Evolutionary conservation across 2,888 invertebrate species (phyloP).

Genomic region (Flexamia atlantica): DNA sequence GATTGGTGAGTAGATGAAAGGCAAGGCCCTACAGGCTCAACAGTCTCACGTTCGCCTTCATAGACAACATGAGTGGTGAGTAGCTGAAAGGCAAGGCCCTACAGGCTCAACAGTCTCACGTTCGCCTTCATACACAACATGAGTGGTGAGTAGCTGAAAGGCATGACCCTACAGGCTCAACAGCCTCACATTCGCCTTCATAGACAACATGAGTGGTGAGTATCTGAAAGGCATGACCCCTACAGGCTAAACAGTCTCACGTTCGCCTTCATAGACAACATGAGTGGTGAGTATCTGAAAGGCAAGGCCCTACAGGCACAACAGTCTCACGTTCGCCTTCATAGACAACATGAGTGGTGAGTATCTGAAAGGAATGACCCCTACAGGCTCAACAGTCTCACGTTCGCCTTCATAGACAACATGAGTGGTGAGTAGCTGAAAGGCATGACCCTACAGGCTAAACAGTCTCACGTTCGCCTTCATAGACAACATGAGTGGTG

Average conservation of each 20-base stretch:
- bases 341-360: too few species aligned
- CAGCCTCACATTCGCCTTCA: neutral
- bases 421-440: too few species aligned
- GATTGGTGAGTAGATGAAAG: neutral
- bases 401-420: too few species aligned
- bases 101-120: neutral
- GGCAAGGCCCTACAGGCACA: too few species aligned
- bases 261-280: neutral
- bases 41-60: neutral
- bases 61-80: neutral
- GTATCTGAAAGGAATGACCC: too few species aligned
- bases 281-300: neutral
- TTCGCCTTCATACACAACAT: neutral
- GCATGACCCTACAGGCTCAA: neutral
- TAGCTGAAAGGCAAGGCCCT: too few species aligned
- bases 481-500: too few species aligned
- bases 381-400: too few species aligned
- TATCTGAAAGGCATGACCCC: neutral
- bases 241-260: conserved; percentile 8
- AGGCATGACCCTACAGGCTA: too few species aligned
- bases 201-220: neutral
- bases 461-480: too few species aligned
- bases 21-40: conserved; percentile 20
- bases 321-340: too few species aligned
- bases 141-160: too few species aligned